A percentile compares a stretch with the other conserved stretches of the same genome.
phyloP scores from a whole-genome alignment of 2,888 invertebrate species.

The Agrochola lota region DNA sequence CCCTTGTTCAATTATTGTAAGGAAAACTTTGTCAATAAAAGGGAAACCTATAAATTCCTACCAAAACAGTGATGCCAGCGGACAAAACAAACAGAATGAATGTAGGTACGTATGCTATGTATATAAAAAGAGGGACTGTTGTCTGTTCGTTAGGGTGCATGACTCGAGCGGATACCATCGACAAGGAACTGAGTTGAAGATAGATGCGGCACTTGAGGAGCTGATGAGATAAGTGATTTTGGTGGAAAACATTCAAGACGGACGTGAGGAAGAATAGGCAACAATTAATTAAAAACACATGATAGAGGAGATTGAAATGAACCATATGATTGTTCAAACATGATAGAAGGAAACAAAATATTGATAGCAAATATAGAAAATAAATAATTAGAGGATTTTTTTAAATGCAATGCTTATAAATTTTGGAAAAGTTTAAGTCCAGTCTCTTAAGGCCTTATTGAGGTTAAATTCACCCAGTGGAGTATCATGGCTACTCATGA shows the following conservation, averaged over 20 bases:
- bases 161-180: constrained; percentile 85
- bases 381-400: background rate
- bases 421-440: background rate
- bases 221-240: constrained; percentile 3
- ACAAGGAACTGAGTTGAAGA: constrained; percentile 58
- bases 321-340: background rate
- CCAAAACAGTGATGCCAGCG: constrained; percentile 78
- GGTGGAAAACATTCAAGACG: background rate
- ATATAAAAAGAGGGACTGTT: constrained; percentile 73
- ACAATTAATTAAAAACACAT: background rate
- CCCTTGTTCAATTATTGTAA: constrained; percentile 67
- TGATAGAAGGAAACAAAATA: too few relatives aligned
- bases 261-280: background rate
- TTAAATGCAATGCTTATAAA: background rate
- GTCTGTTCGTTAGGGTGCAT: constrained; percentile 88
- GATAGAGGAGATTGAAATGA: background rate
- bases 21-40: constrained; percentile 76
- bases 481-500: background rate
- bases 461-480: background rate
- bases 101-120: constrained; percentile 71
- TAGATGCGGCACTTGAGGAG: constrained; percentile 72
- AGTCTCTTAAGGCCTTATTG: background rate
- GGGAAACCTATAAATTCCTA: constrained; percentile 81
- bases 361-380: background rate
- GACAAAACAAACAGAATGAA: constrained; percentile 84